Evolutionary conservation across 2,888 invertebrate genomes (phyloP).

Genomic region (Andrena flavipes): DNA sequence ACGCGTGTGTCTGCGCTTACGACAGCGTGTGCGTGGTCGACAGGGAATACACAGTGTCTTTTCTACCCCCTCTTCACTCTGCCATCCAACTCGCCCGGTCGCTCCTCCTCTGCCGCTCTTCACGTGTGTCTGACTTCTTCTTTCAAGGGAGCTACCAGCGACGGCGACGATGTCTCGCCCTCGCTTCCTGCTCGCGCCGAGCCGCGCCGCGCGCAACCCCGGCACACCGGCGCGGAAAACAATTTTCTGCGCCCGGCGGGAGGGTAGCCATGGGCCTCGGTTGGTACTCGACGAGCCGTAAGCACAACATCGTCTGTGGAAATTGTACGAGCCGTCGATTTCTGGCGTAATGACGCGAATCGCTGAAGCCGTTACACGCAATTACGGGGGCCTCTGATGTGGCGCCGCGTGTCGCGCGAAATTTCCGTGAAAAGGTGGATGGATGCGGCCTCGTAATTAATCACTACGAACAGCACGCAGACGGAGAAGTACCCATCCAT

Average conservation of each 20-base stretch:
- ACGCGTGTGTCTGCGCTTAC: constrained; percentile 63
- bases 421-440: background rate
- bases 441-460: background rate
- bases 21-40: constrained; percentile 47
- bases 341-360: constrained; percentile 47
- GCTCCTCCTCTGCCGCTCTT: constrained; percentile 40
- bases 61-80: constrained; percentile 36
- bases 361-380: constrained; percentile 21
- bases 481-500: background rate
- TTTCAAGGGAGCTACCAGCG: constrained; percentile 48
- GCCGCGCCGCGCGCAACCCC: constrained; percentile 55
- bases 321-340: constrained; percentile 53
- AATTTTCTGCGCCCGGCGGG: constrained; percentile 48
- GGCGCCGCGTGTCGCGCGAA: background rate
- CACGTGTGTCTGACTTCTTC: constrained; percentile 59
- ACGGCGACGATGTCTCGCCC: constrained; percentile 54
- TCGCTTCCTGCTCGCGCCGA: constrained; percentile 52
- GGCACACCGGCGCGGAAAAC: constrained; percentile 62
- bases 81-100: constrained; percentile 23
- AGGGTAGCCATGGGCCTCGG: constrained; percentile 4
- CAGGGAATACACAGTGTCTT: constrained; percentile 51
- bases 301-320: constrained; percentile 30
- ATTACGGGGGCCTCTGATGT: constrained; percentile 6
- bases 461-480: background rate
- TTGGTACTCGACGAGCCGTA: constrained; percentile 29